These are phyloP conservation scores for Ceratothoa steindachneri DNA, from an alignment of 2,888 invertebrate species.

Conservation along the genomic window DNA sequence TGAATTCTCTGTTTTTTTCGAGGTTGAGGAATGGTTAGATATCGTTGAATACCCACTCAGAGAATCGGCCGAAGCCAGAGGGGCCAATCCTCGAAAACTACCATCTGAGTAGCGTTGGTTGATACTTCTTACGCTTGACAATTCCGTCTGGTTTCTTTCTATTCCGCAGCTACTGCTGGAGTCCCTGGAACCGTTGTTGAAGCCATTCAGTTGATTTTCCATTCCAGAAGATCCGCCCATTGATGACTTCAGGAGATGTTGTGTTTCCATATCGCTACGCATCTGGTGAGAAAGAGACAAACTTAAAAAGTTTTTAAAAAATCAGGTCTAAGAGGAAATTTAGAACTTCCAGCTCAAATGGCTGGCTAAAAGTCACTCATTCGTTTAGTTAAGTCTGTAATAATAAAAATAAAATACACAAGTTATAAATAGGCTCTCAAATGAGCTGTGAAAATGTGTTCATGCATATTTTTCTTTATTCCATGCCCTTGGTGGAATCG, in stretches of 20 bases:
- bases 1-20: not conserved
- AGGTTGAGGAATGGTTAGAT: not conserved
- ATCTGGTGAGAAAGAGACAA: not conserved
- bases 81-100: not conserved
- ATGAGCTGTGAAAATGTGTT: no score
- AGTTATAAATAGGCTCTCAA: no score
- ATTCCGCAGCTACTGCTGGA: slow-evolving; percentile 1
- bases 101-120: not conserved
- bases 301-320: not conserved
- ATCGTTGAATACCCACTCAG: not conserved
- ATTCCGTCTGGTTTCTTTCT: not conserved
- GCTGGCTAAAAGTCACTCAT: no score
- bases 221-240: not conserved
- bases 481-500: no score
- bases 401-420: no score
- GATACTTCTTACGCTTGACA: not conserved
- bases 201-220: not conserved
- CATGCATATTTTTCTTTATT: no score
- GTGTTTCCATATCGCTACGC: not conserved
- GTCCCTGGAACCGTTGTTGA: not conserved
- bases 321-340: not conserved
- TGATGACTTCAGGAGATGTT: not conserved
- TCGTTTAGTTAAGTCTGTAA: no score
- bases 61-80: not conserved
- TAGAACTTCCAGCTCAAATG: not conserved